phyloP scores from a whole-genome alignment of 2,113 vertebrate genomes.

The Leucosticte australis region DNA sequence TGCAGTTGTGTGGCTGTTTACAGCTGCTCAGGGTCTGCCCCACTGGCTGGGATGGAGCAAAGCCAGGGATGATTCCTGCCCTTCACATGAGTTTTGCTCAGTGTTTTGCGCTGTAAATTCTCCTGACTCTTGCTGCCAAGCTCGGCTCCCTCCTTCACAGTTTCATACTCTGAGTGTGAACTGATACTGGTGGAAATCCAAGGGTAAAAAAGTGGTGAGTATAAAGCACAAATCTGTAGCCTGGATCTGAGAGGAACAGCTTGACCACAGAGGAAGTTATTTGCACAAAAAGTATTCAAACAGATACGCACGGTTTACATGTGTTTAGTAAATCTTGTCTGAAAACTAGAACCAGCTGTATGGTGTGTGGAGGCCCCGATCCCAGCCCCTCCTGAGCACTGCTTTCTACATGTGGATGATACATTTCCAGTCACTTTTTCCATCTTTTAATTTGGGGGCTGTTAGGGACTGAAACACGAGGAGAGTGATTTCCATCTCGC shows the following conservation, averaged over 20 bases:
- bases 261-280: conserved; percentile 70
- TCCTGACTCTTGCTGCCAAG: conserved; percentile 46
- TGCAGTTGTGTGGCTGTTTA: background rate
- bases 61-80: conserved; percentile 40
- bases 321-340: conserved; percentile 72
- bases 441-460: background rate
- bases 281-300: conserved; percentile 69
- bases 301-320: conserved; percentile 68
- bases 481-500: background rate
- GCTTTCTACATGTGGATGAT: background rate
- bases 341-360: conserved; percentile 67
- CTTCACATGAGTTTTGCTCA: background rate
- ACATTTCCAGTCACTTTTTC: conserved; percentile 14
- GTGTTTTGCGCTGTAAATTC: conserved; percentile 29
- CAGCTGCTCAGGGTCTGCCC: conserved; percentile 17
- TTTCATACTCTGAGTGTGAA: conserved; percentile 36
- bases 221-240: conserved; percentile 27
- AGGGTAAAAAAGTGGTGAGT: conserved; percentile 42
- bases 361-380: conserved; percentile 27
- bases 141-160: conserved; percentile 46
- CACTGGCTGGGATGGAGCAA: background rate
- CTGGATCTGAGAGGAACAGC: conserved; percentile 59
- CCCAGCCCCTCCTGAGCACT: conserved; percentile 10
- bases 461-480: background rate
- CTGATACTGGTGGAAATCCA: conserved; percentile 63